Conservation (phyloP, 2,113 vertebrate species). For the Podilymbus podiceps region DNA sequence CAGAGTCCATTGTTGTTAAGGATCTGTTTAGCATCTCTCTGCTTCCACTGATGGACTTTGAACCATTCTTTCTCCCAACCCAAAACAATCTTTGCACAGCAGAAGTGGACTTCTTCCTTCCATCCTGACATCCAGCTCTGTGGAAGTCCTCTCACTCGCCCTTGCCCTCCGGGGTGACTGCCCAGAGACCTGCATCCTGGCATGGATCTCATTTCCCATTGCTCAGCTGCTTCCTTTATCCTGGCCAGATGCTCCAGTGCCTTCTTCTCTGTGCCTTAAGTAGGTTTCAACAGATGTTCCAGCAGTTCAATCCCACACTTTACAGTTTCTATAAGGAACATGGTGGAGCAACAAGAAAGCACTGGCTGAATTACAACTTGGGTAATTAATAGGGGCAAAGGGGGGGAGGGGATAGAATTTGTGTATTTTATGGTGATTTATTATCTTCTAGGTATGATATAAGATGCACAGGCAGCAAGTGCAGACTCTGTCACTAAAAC, state of each 20-base stretch:
- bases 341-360: neutral
- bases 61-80: neutral
- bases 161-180: neutral
- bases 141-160: too few relatives aligned
- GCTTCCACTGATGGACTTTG: neutral
- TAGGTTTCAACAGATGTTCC: neutral
- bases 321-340: neutral
- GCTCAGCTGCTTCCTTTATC: neutral
- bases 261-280: neutral
- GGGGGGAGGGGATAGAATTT: neutral
- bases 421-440: neutral
- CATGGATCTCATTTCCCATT: neutral
- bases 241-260: neutral
- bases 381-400: neutral
- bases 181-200: neutral
- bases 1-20: fast-evolving
- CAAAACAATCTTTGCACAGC: neutral
- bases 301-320: neutral
- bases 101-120: neutral
- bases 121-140: neutral
- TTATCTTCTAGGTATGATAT: neutral
- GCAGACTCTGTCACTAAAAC: neutral
- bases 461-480: neutral
- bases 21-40: neutral
- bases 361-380: neutral